Percentiles rank a stretch among this genome's conserved stretches.
phyloP scores from a whole-genome alignment of 2,797 vertebrate genomes.

The Agapornis canus region DNA sequence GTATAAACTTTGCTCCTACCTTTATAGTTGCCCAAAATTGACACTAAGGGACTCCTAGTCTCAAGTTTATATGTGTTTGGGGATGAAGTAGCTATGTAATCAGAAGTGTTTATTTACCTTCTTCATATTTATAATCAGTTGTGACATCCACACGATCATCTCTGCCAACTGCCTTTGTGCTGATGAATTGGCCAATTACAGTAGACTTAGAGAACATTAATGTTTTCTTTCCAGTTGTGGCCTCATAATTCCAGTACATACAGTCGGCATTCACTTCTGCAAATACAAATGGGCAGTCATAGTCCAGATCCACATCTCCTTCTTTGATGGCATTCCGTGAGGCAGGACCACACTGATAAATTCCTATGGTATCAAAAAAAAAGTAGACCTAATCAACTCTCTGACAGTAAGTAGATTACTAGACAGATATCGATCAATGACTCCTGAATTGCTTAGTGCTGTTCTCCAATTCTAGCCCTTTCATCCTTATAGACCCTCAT shows the following conservation, averaged over 20 bases:
- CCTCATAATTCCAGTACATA: constrained; percentile 69
- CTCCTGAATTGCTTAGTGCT: not conserved
- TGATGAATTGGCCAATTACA: constrained; percentile 84
- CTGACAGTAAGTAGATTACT: not conserved
- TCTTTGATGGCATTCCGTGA: constrained; percentile 72
- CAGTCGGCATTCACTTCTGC: constrained; percentile 81
- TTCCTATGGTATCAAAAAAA: constrained; percentile 57
- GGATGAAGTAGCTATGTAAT: not conserved
- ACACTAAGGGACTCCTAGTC: not conserved
- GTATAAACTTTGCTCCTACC: not conserved
- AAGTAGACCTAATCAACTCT: not conserved
- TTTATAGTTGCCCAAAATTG: not conserved
- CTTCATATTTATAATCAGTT: constrained; percentile 87
- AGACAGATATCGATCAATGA: not conserved
- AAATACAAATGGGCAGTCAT: constrained; percentile 75
- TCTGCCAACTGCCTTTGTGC: constrained; percentile 89
- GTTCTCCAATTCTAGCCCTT: not conserved
- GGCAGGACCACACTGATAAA: constrained; percentile 80
- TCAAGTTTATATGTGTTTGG: not conserved
- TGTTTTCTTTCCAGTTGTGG: not conserved
- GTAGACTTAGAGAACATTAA: constrained; percentile 34
- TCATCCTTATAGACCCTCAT: not conserved
- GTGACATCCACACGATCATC: constrained; percentile 88
- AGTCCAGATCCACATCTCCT: constrained; percentile 74
- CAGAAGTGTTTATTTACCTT: constrained; percentile 80